A percentile compares a stretch with the other conserved stretches of the same genome.
Evolutionary conservation across 2,113 vertebrate genomes (phyloP).

Genomic region (Aythya baeri): DNA sequence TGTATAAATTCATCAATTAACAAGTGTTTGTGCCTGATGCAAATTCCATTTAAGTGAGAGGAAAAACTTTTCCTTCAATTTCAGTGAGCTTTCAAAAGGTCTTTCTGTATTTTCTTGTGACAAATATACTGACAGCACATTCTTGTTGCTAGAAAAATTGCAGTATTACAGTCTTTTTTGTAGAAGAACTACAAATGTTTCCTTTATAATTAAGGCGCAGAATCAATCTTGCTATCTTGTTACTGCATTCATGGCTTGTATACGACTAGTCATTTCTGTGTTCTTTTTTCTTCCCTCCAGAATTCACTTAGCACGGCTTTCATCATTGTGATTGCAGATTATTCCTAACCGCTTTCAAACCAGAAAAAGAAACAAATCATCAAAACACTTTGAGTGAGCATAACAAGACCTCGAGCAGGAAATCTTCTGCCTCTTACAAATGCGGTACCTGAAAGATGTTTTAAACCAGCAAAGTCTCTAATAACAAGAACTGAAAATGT

Average conservation of each 20-base stretch:
- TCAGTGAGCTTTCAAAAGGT: neutral
- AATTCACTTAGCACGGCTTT: neutral
- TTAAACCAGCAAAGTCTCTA: neutral
- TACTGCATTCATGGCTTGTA: neutral
- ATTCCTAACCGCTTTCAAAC: neutral
- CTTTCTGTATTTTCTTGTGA: neutral
- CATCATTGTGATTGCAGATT: neutral
- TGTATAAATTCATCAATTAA: neutral
- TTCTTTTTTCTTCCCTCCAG: neutral
- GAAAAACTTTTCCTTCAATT: neutral
- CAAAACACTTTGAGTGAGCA: neutral
- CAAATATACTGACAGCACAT: accelerated
- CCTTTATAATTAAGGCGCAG: neutral
- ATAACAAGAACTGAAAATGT: neutral
- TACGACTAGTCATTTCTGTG: accelerated
- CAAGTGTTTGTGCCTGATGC: neutral
- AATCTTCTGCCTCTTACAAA: neutral
- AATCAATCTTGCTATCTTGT: neutral
- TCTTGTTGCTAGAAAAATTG: neutral
- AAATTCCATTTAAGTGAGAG: neutral
- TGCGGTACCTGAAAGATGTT: neutral
- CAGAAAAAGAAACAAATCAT: neutral
- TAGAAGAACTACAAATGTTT: neutral
- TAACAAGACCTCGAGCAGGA: neutral
- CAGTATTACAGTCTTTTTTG: neutral